Conservation (phyloP, 1,140 invertebrate genomes). For the Lucilia cuprina region DNA sequence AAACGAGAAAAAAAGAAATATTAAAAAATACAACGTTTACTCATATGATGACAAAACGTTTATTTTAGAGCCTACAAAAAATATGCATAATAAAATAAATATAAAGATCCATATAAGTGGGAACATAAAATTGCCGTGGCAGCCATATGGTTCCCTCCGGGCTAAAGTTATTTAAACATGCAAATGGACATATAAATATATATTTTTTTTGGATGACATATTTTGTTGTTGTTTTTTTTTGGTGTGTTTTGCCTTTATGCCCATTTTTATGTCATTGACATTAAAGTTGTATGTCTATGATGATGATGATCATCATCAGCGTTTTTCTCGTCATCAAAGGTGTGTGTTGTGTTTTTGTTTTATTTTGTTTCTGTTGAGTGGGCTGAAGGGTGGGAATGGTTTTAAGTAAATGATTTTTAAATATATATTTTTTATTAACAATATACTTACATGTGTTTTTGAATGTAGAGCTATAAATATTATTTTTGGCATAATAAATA, state of each 20-base stretch:
- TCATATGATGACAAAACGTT: not conserved
- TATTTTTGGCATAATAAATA: not conserved
- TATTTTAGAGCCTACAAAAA: not conserved
- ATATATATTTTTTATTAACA: not conserved
- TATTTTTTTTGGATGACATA: not conserved
- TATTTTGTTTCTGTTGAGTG: too few relatives aligned
- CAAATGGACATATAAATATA: not conserved
- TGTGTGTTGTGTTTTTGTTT: not conserved
- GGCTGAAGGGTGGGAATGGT: not conserved
- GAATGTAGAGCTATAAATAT: not conserved
- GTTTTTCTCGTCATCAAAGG: not conserved
- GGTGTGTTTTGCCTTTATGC: not conserved
- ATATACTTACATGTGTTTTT: not conserved
- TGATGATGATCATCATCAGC: not conserved
- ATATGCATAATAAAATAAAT: not conserved
- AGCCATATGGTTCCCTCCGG: not conserved
- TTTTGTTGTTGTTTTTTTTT: not conserved
- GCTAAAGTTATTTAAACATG: slow-evolving; percentile 9
- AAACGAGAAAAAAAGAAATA: not conserved
- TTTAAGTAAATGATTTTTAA: not conserved
- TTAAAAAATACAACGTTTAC: not conserved
- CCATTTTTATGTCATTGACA: slow-evolving; percentile 5
- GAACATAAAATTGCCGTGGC: not conserved
- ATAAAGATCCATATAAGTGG: not conserved
- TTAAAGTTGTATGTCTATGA: not conserved